Evolutionary conservation across 2,113 vertebrate genomes (phyloP), one percentile per base, ranked within the genome.

Genomic region (Triplophysa dalaica): DNA sequence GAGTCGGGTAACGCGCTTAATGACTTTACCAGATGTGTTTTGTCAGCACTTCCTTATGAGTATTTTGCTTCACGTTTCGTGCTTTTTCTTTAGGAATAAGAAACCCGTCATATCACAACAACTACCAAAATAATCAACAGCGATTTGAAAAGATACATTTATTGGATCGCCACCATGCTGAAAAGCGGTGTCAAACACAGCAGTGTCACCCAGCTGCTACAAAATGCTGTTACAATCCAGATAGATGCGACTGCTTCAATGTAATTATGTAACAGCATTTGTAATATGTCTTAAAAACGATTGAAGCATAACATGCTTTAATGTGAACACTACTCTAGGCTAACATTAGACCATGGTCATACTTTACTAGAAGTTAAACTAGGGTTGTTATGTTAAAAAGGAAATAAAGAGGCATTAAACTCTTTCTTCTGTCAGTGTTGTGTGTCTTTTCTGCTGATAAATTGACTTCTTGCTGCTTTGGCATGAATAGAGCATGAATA

Each of bases 121-220:
- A 54, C 29, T 29, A 43, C 58, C 45, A 45, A 74, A 75, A 16
- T 21, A 26, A 54, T 33, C 50, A 12, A 60, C 70, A 14, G 29
- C 17, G 17, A 45, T 60, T 17, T 9, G 50, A 6, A 45, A 61
- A 61, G 38, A 48, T 19, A 73, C 8, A 2, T 48, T 2, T 26
- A 17, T 1, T 29, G 60, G n/a, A 48, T 48, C 58, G n/a, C 41
- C 73, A 75, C 21, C 41, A 50, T 75, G 73, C 70, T 73, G 52
- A 10, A 56, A 62, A 62, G 22, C 58, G 5, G 19, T 61, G 13
- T 41, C 21, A 61, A 74, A 74, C 38, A 45, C 8, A 11, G 1
- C 43, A 12, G 2, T 58, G 70, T 58, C 52, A 61, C n/a, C 60
- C 72, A 62, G n/a, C 38, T 62, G 56, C 58, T 24, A 45, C 21